These are phyloP conservation scores for Epinephelus coioides DNA, from an alignment of 2,797 vertebrate genomes.

Conservation along the genomic window DNA sequence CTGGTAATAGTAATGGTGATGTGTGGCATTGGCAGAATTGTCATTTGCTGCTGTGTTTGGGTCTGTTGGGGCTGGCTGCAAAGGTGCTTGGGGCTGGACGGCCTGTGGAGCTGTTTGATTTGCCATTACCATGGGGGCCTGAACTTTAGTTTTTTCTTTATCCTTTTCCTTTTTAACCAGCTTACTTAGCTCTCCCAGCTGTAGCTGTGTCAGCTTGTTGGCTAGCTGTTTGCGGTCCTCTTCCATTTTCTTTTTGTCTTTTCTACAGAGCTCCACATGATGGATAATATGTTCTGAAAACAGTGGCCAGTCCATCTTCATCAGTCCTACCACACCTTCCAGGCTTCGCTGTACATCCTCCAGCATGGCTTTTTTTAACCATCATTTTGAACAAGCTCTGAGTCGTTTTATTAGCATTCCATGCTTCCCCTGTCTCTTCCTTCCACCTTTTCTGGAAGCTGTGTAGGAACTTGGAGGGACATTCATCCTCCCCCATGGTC, in stretches of 20 bases:
- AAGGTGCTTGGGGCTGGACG: no score
- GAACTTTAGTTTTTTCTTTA: not conserved
- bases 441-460: no score
- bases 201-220: not conserved
- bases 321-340: not conserved
- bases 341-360: not conserved
- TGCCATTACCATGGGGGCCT: not conserved
- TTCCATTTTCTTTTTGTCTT: not conserved
- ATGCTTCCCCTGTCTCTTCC: not conserved
- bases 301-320: not conserved
- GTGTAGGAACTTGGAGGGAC: no score
- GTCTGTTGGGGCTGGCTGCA: no score
- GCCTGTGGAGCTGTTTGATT: no score
- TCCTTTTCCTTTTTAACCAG: not conserved
- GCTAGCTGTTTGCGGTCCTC: not conserved
- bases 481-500: no score
- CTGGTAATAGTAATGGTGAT: no score
- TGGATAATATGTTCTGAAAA: not conserved
- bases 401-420: not conserved
- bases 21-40: no score
- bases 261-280: not conserved
- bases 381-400: slow-evolving; percentile 9
- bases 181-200: not conserved
- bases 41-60: no score
- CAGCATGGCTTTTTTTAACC: not conserved